Percentiles rank a stretch among this genome's conserved stretches.
Conservation (phyloP, 2,888 invertebrate species). For the Thera britannica region DNA sequence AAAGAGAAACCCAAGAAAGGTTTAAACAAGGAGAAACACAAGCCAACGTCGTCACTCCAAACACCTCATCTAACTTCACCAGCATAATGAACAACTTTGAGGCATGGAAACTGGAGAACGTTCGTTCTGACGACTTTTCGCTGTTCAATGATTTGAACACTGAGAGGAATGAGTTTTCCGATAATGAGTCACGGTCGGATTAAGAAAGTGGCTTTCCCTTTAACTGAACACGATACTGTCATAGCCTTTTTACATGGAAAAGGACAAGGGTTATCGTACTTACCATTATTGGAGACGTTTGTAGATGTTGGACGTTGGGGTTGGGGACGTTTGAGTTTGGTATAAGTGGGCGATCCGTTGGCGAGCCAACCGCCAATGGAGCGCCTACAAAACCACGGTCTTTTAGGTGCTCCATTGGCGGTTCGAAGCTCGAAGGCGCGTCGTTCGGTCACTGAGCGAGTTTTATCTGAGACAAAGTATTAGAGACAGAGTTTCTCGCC, state of each 20-base stretch:
- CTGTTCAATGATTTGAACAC: constrained; percentile 39
- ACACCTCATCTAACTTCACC: constrained; percentile 34
- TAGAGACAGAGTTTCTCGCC: no score
- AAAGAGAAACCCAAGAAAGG: constrained; percentile 71
- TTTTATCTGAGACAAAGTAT: no score
- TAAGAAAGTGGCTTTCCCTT: constrained; percentile 42
- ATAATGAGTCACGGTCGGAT: constrained; percentile 40
- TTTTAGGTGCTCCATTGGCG: no score
- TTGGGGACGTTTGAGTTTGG: not conserved
- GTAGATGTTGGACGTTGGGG: no score
- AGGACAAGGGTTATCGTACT: not conserved
- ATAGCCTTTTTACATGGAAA: constrained; percentile 3
- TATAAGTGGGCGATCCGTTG: no score
- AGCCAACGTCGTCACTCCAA: not conserved
- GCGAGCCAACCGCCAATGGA: no score
- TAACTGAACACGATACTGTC: constrained; percentile 11
- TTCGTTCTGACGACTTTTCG: constrained; percentile 35
- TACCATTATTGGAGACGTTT: not conserved
- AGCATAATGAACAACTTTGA: constrained; percentile 52
- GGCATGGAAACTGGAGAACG: constrained; percentile 46
- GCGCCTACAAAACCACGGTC: no score
- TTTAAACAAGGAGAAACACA: constrained; percentile 47
- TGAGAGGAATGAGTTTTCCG: constrained; percentile 35
- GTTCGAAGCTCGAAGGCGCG: no score
- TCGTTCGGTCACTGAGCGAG: no score